Evolutionary conservation across 64 coral and sea anemone species (phyloP).

Genomic region (Pachyseris speciosa): DNA sequence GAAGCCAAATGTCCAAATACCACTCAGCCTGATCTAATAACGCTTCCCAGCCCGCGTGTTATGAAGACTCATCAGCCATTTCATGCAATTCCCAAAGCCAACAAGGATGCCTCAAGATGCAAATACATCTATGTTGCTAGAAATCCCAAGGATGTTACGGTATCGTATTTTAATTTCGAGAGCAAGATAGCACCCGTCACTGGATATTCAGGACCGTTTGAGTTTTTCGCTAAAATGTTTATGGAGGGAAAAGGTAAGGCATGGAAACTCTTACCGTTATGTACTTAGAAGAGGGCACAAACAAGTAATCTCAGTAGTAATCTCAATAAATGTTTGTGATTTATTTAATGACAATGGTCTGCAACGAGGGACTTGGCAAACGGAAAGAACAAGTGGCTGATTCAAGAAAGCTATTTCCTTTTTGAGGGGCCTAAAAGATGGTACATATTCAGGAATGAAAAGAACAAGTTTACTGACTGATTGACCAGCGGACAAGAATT

Average conservation of each 20-base stretch:
- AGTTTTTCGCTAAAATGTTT: slow-evolving; percentile 15
- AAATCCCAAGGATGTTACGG: slow-evolving; percentile 35
- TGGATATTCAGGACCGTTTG: slow-evolving; percentile 24
- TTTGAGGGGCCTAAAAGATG: no score
- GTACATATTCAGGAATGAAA: no score
- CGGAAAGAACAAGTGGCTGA: no score
- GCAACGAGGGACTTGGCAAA: no score
- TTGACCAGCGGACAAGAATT: no score
- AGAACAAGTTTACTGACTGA: no score
- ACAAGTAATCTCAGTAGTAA: no score
- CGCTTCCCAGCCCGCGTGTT: slow-evolving; percentile 25
- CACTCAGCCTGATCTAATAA: not conserved
- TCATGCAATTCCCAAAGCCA: slow-evolving; percentile 37
- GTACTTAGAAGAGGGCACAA: no score
- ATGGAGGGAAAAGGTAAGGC: not conserved
- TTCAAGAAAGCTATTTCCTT: no score
- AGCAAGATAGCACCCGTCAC: slow-evolving; percentile 11
- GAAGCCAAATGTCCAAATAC: not conserved
- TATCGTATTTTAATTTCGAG: slow-evolving; percentile 26
- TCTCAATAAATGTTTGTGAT: no score
- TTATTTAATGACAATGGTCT: no score
- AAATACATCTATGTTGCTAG: slow-evolving; percentile 62
- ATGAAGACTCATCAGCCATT: slow-evolving; percentile 66
- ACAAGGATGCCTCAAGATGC: not conserved
- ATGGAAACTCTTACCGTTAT: no score